These are phyloP conservation scores for Temnopleurus reevesii DNA, from an alignment of 53 echinoderm and acorn worm genomes.

Conservation along the genomic window DNA sequence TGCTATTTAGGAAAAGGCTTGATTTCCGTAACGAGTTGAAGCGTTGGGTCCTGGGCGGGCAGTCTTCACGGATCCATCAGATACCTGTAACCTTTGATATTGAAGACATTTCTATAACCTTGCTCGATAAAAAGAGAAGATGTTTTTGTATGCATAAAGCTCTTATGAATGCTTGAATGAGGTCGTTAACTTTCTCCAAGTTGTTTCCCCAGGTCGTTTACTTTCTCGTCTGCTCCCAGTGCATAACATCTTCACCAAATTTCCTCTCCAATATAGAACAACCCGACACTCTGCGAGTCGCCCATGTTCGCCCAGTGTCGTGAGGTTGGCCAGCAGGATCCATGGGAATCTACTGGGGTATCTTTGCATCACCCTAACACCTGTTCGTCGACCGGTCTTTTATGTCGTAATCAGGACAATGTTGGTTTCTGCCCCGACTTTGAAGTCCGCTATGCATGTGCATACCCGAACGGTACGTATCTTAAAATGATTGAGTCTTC, in stretches of 20 bases:
- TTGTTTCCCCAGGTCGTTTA: too few relatives aligned
- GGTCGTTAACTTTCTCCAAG: too few relatives aligned
- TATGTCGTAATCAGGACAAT: constrained; percentile 33
- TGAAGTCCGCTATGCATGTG: constrained; percentile 65
- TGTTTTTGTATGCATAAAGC: too few relatives aligned
- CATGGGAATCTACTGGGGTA: constrained; percentile 27
- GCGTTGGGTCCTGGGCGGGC: too few relatives aligned
- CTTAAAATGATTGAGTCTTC: background rate
- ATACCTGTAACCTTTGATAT: too few relatives aligned
- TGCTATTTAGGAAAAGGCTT: too few relatives aligned
- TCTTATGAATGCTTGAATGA: too few relatives aligned
- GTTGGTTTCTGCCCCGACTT: constrained; percentile 34
- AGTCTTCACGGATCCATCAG: too few relatives aligned
- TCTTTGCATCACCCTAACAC: constrained; percentile 44
- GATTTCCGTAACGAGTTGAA: too few relatives aligned
- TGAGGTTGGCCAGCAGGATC: background rate
- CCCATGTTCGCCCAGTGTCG: constrained; percentile 68
- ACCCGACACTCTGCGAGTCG: constrained; percentile 20
- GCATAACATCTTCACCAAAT: background rate
- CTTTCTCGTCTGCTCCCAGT: too few relatives aligned
- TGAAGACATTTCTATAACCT: too few relatives aligned
- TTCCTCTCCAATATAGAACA: constrained; percentile 13
- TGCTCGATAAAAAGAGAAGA: too few relatives aligned
- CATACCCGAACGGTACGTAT: constrained; percentile 45
- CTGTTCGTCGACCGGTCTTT: constrained; percentile 44